Base-by-base conservation (phyloP, 2,888 invertebrate species). In the Spilarctia lutea region DNA sequence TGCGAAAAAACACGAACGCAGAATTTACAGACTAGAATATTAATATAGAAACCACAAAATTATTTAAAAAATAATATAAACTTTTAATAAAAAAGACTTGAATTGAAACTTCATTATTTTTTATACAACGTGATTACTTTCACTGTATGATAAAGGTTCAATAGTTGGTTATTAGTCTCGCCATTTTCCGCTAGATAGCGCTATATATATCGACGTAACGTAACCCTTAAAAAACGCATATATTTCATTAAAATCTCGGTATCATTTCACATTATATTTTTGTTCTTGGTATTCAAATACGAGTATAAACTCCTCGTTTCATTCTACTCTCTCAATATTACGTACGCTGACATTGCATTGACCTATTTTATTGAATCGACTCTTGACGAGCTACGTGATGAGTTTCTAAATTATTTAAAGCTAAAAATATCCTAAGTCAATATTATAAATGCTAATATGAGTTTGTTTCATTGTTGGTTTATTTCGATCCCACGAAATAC, bases 281-380 rank as follows among this genome's bases (percentile, higher is more conserved):
- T 27, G 27, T 27, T 3, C 60, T 60, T 60, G 27, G 27, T 27
- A 60, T 27, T 60, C n/a, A 27, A 60, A 69, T 69, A n/a, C n/a
- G n/a, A n/a, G n/a, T n/a, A 69, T 56, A 56, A 35, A 69, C 60
- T 7, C 11, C 39, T 1, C 35, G 11, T 20, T 33, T 35, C 39
- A 39, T n/a, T 69, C 10, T 33, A 18, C 56, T 56, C n/a, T 56
- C 52, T 56, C n/a, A 65, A 33, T 65, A 33, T 33, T 27, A 65
- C n/a, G 27, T 63, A 63, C 18, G 65, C 65, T 65, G 27, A 20
- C 48, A 67, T 39, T 39, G 68, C 68, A 30, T 20, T 73, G 73
- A 68, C 73, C 73, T 68, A 68, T 60, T 30, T 73, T 52, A 66
- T 66, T 33, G 10, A 66, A 73, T 24, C 42, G 67, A 60, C 63